Conservation (phyloP, 64 coral and sea anemone genomes). For the Anthopleura sola region DNA sequence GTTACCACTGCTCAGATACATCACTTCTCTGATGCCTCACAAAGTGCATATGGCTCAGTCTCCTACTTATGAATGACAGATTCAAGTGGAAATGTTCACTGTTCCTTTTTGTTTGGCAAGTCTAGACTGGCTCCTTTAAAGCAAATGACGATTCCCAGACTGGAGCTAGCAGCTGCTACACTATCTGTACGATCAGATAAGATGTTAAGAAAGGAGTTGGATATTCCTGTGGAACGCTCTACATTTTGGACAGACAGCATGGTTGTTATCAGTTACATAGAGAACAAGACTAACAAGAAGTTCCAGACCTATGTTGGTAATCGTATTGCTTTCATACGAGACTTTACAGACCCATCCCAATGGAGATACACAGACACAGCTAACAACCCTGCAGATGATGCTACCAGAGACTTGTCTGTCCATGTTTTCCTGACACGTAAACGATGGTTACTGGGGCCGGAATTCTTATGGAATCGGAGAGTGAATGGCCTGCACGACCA, state of each 20-base stretch:
- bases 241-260: not conserved
- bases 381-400: conserved; percentile 17
- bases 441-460: conserved; percentile 29
- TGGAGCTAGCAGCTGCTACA: not conserved
- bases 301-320: conserved; percentile 28
- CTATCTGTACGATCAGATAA: not conserved
- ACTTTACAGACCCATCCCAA: not conserved
- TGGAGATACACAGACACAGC: conserved; percentile 15
- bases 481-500: conserved; percentile 17
- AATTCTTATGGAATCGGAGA: conserved; percentile 18
- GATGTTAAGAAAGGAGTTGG: not conserved
- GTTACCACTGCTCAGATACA: no score
- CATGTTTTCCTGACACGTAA: not conserved
- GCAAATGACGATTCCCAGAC: not conserved
- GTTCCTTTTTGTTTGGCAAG: not conserved
- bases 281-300: not conserved
- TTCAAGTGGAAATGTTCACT: not conserved
- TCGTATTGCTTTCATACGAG: conserved; percentile 18
- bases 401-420: conserved; percentile 1
- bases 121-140: not conserved
- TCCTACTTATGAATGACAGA: not conserved
- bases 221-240: not conserved
- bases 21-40: conserved; percentile 11
- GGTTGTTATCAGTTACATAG: not conserved
- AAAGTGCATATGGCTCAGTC: not conserved